phyloP scores from a whole-genome alignment of 2,888 invertebrate genomes.

The Diarsia rubi region DNA sequence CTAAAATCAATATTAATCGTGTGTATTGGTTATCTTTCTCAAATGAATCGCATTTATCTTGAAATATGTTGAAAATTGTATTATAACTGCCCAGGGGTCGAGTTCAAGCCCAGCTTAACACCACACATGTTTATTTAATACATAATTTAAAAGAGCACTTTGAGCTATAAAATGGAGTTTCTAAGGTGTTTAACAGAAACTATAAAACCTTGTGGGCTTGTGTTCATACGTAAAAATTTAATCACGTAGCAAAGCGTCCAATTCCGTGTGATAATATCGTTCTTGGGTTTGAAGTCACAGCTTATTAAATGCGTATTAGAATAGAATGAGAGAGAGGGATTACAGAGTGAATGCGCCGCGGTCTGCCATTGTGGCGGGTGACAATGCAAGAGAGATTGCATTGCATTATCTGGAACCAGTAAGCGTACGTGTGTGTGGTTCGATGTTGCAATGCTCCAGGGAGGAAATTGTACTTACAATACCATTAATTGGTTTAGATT shows the following conservation, averaged over 20 bases:
- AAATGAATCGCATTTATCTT: constrained; percentile 47
- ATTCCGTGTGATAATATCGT: constrained; percentile 70
- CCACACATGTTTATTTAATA: constrained; percentile 53
- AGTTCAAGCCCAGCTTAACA: constrained; percentile 46
- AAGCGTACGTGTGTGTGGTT: constrained; percentile 66
- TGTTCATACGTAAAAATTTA: constrained; percentile 68
- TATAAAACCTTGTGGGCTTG: constrained; percentile 56
- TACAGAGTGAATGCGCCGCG: constrained; percentile 73
- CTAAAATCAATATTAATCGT: constrained; percentile 36
- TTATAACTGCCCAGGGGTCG: constrained; percentile 44
- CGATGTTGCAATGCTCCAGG: constrained; percentile 55
- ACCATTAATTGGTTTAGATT: constrained; percentile 11
- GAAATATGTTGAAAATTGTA: constrained; percentile 51
- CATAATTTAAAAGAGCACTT: constrained; percentile 50
- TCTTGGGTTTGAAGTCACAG: constrained; percentile 70
- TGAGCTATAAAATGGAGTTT: constrained; percentile 52
- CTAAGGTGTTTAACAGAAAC: constrained; percentile 56
- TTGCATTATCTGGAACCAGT: constrained; percentile 78
- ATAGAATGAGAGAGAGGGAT: constrained; percentile 76
- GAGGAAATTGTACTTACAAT: constrained; percentile 68
- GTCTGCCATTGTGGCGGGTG: constrained; percentile 75
- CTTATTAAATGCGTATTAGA: constrained; percentile 74
- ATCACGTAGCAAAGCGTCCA: constrained; percentile 69
- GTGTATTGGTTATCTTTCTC: constrained; percentile 30
- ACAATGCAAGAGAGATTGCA: constrained; percentile 79